phyloP scores from a whole-genome alignment of 2,888 invertebrate genomes.

The Zele albiditarsus region DNA sequence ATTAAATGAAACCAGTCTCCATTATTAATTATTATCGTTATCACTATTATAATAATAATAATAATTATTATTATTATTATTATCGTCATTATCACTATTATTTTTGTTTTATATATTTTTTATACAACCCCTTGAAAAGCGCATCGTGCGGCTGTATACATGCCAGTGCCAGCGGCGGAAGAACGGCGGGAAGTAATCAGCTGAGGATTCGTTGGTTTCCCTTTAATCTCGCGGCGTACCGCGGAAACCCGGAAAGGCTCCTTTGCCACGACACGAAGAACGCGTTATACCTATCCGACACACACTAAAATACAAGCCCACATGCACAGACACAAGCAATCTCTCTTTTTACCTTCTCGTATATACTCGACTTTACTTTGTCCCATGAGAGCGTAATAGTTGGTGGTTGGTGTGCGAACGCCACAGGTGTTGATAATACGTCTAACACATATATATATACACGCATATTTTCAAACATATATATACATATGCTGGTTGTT shows the following conservation, averaged over 20 bases:
- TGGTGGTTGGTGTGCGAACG: not conserved
- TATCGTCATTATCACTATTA: not conserved
- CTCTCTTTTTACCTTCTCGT: not conserved
- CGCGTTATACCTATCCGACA: not conserved
- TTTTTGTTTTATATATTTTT: slow-evolving; percentile 25
- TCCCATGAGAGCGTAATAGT: slow-evolving; percentile 10
- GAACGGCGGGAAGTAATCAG: slow-evolving; percentile 41
- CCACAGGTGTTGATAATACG: slow-evolving; percentile 26
- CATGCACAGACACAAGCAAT: not conserved
- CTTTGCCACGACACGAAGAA: slow-evolving; percentile 10
- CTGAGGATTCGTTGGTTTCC: slow-evolving; percentile 40
- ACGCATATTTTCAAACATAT: not conserved
- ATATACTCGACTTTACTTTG: slow-evolving; percentile 12
- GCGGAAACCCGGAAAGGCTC: slow-evolving; percentile 31
- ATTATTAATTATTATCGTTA: no score
- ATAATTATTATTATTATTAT: not conserved
- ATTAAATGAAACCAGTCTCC: no score
- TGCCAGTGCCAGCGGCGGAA: slow-evolving; percentile 19
- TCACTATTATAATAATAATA: not conserved
- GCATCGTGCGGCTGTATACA: not conserved
- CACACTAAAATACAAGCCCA: not conserved
- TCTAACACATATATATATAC: slow-evolving; percentile 10
- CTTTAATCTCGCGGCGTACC: slow-evolving; percentile 42
- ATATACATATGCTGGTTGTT: not conserved
- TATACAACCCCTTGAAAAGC: slow-evolving; percentile 33